phyloP scores from a whole-genome alignment of 2,797 vertebrate genomes.

The Ctenochaetus hawaiiensis region DNA sequence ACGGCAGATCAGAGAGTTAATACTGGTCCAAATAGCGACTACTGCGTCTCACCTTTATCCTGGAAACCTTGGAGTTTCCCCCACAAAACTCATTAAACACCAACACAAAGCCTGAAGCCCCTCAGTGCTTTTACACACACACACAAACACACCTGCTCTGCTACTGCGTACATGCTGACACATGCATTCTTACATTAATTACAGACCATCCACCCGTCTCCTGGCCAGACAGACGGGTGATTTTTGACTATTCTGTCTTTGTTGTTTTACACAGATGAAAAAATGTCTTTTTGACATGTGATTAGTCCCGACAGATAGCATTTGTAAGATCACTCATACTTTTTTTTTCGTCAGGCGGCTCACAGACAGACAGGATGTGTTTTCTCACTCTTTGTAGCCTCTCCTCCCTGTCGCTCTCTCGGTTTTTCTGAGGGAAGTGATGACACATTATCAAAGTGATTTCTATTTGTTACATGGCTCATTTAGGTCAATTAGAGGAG shows the following conservation, averaged over 20 bases:
- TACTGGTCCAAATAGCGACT: slow-evolving; percentile 50
- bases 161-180: slow-evolving; percentile 65
- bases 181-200: slow-evolving; percentile 66
- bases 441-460: slow-evolving; percentile 77
- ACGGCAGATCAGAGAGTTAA: slow-evolving; percentile 50
- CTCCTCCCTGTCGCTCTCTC: slow-evolving; percentile 39
- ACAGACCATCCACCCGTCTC: slow-evolving; percentile 47
- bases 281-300: slow-evolving; percentile 57
- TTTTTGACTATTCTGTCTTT: slow-evolving; percentile 55
- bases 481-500: slow-evolving; percentile 75
- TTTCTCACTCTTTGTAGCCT: slow-evolving; percentile 38
- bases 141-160: slow-evolving; percentile 47
- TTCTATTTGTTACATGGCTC: slow-evolving; percentile 65
- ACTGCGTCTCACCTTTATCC: slow-evolving; percentile 45
- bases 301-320: slow-evolving; percentile 43
- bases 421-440: slow-evolving; percentile 43
- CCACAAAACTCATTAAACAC: slow-evolving; percentile 65
- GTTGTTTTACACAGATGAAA: slow-evolving; percentile 32
- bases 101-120: slow-evolving; percentile 43
- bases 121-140: slow-evolving; percentile 16
- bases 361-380: slow-evolving; percentile 38
- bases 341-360: not conserved
- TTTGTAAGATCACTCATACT: slow-evolving; percentile 15
- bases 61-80: slow-evolving; percentile 47
- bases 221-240: slow-evolving; percentile 12